Conservation (phyloP, 2,113 vertebrate genomes). For the Nansenia antarctica region DNA sequence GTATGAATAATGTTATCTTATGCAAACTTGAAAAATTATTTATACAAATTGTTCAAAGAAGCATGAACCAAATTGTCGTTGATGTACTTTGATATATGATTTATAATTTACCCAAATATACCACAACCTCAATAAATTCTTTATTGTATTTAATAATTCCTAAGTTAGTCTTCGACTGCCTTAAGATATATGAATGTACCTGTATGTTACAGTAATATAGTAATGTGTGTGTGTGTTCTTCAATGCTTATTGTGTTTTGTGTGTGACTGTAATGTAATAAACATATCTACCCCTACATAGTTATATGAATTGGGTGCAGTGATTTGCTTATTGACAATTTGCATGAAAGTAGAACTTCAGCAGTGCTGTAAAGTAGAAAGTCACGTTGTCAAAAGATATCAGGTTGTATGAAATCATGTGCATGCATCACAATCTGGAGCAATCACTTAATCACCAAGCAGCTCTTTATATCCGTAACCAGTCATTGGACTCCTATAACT, state of each 20-base stretch:
- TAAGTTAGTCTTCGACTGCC: constrained; percentile 20
- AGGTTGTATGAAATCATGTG: too few species aligned
- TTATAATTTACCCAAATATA: not conserved
- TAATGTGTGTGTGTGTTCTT: not conserved
- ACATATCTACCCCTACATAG: not conserved
- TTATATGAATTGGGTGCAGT: not conserved
- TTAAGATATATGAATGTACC: constrained; percentile 11
- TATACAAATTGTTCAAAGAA: not conserved
- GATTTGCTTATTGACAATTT: not conserved
- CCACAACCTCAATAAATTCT: not conserved
- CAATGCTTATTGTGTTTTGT: constrained; percentile 23
- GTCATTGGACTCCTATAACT: too few species aligned
- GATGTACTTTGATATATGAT: constrained; percentile 20
- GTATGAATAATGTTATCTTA: not conserved
- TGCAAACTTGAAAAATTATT: constrained; percentile 16
- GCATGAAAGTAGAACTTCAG: too few species aligned
- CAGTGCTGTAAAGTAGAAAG: too few species aligned
- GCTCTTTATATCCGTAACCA: too few species aligned
- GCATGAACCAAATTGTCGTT: constrained; percentile 27
- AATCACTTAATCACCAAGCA: not conserved
- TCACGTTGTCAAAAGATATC: too few species aligned
- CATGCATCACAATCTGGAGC: too few species aligned
- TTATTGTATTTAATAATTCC: not conserved
- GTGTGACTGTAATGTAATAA: constrained; percentile 25
- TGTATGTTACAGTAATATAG: constrained; percentile 12